Base-by-base conservation (phyloP, 2,113 vertebrate genomes). In the Phaetusa simplex region DNA sequence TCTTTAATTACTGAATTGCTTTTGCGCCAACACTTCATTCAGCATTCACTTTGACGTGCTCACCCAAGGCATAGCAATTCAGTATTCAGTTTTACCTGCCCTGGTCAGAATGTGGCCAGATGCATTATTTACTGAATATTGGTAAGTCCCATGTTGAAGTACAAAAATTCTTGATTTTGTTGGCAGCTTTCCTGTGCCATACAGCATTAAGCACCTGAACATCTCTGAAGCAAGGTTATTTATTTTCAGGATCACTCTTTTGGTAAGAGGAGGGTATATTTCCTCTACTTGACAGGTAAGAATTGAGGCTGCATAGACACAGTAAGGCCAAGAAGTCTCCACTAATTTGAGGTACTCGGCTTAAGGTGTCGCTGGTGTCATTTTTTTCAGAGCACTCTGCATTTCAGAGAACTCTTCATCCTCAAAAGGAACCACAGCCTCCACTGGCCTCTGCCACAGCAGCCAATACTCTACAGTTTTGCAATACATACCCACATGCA, bases 1-100 rank as follows among this genome's bases (percentile, higher is more conserved):
- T 52, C 81, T 91, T 95, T 95, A 93, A 96, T 89, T 84, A 95
- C 80, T 30, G 11, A 96, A 52, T 40, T 92, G 47, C 73, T 69
- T 86, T 82, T 86, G 49, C 61, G 34, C 83, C 88, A 95, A 52
- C 56, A 17, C 22, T 95, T 91, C 73, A 88, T 70, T 94, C 78
- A 85, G 70, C 36, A 79, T 78, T 79, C 52, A 6, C 2, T 70
- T 43, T 69, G 66, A 91, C 79, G 76, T 22, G 52, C 49, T 96
- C 15, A 77, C 34, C 40, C 66, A 91, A 64, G 36, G 43, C 52
- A 79, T 3, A 58, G 38, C 43, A 71, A 34, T n/a, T 72, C 38
- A 72, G 64, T 27, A 67, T 27, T 66, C 30, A 4, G 36, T 92
- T 90, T 92, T 77, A 70, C 29, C 22, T 2, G 0, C 62, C 50